A percentile compares a stretch with the other conserved stretches of the same genome.
Conservation (phyloP, 2,113 vertebrate species). For the Plectropomus leopardus region DNA sequence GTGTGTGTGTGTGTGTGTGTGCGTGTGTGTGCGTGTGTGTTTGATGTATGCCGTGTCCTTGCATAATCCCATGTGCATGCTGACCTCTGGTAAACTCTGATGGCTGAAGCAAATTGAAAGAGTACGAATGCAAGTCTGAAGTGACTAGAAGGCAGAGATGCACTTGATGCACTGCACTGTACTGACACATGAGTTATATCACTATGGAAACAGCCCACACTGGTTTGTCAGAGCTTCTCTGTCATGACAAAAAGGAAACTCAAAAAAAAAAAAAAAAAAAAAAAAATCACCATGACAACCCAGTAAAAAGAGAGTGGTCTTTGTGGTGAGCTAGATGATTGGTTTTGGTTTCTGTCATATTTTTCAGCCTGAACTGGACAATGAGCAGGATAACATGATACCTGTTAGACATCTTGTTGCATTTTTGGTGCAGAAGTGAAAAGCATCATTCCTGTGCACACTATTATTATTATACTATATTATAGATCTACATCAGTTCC, state of each 20-base stretch:
- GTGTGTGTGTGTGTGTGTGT: background rate
- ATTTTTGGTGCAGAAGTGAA: background rate
- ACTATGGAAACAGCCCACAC: conserved; percentile 75
- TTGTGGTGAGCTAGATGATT: conserved; percentile 21
- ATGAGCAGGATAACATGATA: background rate
- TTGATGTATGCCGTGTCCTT: conserved; percentile 20
- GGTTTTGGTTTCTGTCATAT: conserved; percentile 40
- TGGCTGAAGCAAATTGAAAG: conserved; percentile 24
- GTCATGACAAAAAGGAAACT: conserved; percentile 37
- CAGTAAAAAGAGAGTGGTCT: conserved; percentile 49
- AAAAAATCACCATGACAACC: conserved; percentile 69
- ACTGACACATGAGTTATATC: conserved; percentile 48
- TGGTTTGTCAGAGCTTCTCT: conserved; percentile 52
- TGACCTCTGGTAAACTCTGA: conserved; percentile 23
- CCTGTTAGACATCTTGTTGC: background rate
- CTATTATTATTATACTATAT: too few species aligned
- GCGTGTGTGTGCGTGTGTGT: background rate
- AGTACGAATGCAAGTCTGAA: conserved; percentile 33
- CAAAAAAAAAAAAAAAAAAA: conserved; percentile 9
- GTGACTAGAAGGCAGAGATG: conserved; percentile 34
- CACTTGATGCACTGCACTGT: conserved; percentile 5
- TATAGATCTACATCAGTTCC: background rate
- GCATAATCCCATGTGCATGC: conserved; percentile 18
- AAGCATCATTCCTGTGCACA: background rate
- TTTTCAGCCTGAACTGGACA: conserved; percentile 5